These are phyloP conservation scores for Eudemis profundana DNA, from an alignment of 2,888 invertebrate genomes.

Conservation along the genomic window DNA sequence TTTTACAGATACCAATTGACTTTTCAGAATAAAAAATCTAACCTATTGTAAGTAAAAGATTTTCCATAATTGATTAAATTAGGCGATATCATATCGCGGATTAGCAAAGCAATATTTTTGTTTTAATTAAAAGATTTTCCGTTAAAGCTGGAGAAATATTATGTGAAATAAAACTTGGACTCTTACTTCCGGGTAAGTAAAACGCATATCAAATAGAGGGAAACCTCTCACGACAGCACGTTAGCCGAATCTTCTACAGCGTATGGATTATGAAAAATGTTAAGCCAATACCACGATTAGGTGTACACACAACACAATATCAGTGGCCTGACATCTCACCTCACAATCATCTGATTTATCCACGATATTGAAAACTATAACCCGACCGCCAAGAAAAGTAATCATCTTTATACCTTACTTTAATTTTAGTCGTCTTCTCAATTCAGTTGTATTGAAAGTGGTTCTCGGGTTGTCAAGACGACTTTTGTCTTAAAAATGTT, in stretches of 20 bases:
- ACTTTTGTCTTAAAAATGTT: constrained; percentile 59
- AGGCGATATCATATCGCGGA: no score
- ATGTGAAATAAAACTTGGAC: no score
- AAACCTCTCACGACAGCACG: no score
- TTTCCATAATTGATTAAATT: no score
- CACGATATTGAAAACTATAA: constrained; percentile 33
- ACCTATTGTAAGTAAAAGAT: no score
- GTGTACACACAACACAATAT: constrained; percentile 24
- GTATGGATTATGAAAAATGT: background rate
- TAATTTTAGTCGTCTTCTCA: background rate
- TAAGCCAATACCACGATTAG: background rate
- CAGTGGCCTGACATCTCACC: constrained; percentile 10
- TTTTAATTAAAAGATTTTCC: no score
- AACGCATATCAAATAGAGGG: no score
- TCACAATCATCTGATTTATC: constrained; percentile 33
- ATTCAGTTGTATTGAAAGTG: constrained; percentile 1
- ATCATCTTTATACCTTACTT: background rate
- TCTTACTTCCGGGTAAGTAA: no score
- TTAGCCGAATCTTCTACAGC: background rate
- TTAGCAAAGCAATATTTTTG: no score
- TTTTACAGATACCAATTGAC: no score
- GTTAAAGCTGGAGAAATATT: no score
- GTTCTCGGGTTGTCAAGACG: constrained; percentile 14
- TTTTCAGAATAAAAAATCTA: no score
- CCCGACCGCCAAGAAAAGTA: constrained; percentile 21